phyloP scores from a whole-genome alignment of 2,888 invertebrate species.

The Stenchaetothrips biformis region DNA sequence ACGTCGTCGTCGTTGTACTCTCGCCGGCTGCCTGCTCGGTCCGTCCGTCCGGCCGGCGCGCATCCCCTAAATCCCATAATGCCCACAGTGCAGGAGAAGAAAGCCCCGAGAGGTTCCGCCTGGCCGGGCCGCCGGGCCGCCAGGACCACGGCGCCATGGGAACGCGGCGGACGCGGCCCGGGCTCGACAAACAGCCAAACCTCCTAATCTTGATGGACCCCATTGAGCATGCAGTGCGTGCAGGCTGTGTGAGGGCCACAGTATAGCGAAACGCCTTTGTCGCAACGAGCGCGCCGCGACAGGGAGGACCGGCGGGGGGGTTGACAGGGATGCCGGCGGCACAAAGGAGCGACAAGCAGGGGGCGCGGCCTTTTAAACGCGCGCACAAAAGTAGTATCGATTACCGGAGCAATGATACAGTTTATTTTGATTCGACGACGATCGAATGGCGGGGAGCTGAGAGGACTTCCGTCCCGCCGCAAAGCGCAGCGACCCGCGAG shows the following conservation, averaged over 20 bases:
- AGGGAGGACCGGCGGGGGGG: background rate
- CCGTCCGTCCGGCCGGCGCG: background rate
- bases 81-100: background rate
- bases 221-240: slow-evolving; percentile 10
- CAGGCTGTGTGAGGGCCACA: background rate
- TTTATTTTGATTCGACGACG: slow-evolving; percentile 4
- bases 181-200: background rate
- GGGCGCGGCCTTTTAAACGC: background rate
- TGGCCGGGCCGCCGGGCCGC: background rate
- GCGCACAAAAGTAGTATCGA: slow-evolving; percentile 11
- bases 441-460: background rate
- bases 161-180: background rate
- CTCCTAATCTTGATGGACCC: slow-evolving; percentile 15
- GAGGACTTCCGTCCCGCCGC: slow-evolving; percentile 7
- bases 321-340: background rate
- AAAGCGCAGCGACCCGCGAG: background rate
- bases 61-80: background rate
- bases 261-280: slow-evolving; percentile 8
- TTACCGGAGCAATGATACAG: slow-evolving; percentile 16
- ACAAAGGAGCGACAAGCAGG: background rate
- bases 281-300: background rate
- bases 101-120: background rate
- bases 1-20: background rate
- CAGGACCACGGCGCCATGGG: background rate
- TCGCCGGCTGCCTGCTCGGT: background rate